Evolutionary conservation across 2,797 vertebrate species (phyloP).

Genomic region (Periophthalmus magnuspinnatus): DNA sequence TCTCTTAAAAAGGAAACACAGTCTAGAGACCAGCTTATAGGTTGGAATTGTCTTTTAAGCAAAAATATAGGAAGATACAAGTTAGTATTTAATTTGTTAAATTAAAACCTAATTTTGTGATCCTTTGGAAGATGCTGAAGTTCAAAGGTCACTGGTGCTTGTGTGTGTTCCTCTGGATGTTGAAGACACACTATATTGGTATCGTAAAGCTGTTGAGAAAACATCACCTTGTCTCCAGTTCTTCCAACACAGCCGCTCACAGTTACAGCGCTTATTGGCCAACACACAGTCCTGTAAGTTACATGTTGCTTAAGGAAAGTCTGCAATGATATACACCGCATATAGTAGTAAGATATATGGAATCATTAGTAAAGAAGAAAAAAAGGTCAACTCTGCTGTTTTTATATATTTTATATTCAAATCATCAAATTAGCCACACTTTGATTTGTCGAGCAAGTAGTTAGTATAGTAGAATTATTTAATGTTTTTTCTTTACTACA

Average conservation of each 20-base stretch:
- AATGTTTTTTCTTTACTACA: too few relatives aligned
- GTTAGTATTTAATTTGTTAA: too few relatives aligned
- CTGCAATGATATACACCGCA: too few relatives aligned
- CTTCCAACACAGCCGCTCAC: slow-evolving; percentile 84
- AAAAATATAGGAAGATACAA: not conserved
- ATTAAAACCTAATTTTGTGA: not conserved
- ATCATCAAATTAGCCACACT: too few relatives aligned
- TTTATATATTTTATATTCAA: too few relatives aligned
- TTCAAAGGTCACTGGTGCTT: slow-evolving; percentile 68
- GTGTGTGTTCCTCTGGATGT: slow-evolving; percentile 88
- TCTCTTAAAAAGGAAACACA: slow-evolving; percentile 16
- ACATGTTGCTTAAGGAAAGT: slow-evolving; percentile 4
- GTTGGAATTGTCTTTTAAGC: slow-evolving; percentile 11
- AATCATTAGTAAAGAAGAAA: too few relatives aligned
- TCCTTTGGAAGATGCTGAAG: slow-evolving; percentile 68
- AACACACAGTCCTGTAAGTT: slow-evolving; percentile 79
- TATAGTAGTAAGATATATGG: too few relatives aligned
- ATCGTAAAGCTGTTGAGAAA: slow-evolving; percentile 81
- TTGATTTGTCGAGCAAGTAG: too few relatives aligned
- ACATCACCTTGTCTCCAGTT: slow-evolving; percentile 76
- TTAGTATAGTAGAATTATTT: too few relatives aligned
- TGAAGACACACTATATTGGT: slow-evolving; percentile 77
- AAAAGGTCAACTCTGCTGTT: too few relatives aligned
- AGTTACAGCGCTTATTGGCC: slow-evolving; percentile 84
- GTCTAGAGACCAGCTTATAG: slow-evolving; percentile 36